Evolutionary conservation across 1,140 invertebrate genomes (phyloP), one percentile per base, ranked within the genome.

Genomic region (Zelostemma sp.): DNA sequence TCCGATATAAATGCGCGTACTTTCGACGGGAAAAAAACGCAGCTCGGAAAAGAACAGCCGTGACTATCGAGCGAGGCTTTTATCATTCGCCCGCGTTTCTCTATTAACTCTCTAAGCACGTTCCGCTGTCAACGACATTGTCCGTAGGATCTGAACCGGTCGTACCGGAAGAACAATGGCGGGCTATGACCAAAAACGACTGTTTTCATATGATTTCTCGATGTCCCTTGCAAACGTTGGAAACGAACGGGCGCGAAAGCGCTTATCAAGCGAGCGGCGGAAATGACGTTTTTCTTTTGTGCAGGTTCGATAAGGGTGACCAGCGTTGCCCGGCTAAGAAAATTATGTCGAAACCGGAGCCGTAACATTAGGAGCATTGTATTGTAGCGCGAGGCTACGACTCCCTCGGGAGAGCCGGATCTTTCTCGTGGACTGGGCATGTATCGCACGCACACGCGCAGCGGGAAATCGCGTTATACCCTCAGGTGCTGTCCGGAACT

Each of bases 281-380:
- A 81, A 81, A 80, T 80, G 73, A 78, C 73, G 72, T 78, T 76
- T 25, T 72, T 59, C 74, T 75, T 73, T 67, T 75, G 73, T 65
- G 50, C 54, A 54, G 46, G 43, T 54, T 61, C 49, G 64, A 75
- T 72, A 75, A 77, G 74, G 18, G 38, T 47, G 21, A 38, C 31
- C 11, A 14, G 49, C 17, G 21, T 18, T 50, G 50, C 68, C 72
- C 67, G 68, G 51, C 54, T 68, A 77, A 78, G 79, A 77, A 82
- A 84, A 83, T 82, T 81, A 84, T 80, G 77, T 81, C 69, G 80
- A 83, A 83, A 85, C 80, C 66, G 76, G 76, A 83, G 80, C 73
- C 73, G 80, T 85, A 85, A 85, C 81, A 85, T 85, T 85, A 85
- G 84, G 78, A 83, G 81, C 80, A 75, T 84, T 85, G 80, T 83